Evolutionary conservation across 2,113 vertebrate species (phyloP), one percentile per base, ranked within the genome.

Genomic region (Dipodomys merriami): DNA sequence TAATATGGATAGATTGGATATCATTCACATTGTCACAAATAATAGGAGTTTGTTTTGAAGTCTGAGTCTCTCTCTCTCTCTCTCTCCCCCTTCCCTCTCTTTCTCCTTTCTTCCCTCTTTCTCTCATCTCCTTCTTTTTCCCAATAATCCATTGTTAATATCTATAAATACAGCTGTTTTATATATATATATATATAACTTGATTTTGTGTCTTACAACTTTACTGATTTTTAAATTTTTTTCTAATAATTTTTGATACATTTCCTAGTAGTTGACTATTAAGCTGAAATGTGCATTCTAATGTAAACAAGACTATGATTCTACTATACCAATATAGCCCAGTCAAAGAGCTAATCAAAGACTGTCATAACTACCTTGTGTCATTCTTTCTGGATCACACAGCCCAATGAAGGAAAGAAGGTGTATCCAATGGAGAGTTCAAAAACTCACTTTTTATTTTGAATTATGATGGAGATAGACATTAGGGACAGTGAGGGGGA

Each of bases 371-470:
- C 8, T 20, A 20, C 69, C 62, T 95, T 79, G 39, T 68, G 33
- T 96, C n/a, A 78, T 88, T 12, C 27, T 69, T 87, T 76, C 30
- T 82, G 78, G 12, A 82, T 39, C 72, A 73, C 72, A 73, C 12
- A 95, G 82, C 27, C 30, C 72, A 64, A 60, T n/a, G 18, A 81
- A 25, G 33, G 62, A 35, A 23, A 2, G 33, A 86, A 78, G 22
- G 3, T 33, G 39, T 53, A 35, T 19, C 22, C 79, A 74, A 33
- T 0, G 30, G 33, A 83, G 2, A 20, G 33, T 84, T 64, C 10
- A 84, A 46, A 91, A 91, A 82, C 49, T 84, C 25, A 49, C 46
- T 86, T 96, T 91, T 60, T 53, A 83, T 81, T 91, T 68, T 86
- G 72, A 30, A 15, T 90, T 78, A 60, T 20, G 15, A 29, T 25